Evolutionary conservation across 2,113 vertebrate genomes (phyloP), one percentile per base, ranked within the genome.

Genomic region (Epinephelus moara): DNA sequence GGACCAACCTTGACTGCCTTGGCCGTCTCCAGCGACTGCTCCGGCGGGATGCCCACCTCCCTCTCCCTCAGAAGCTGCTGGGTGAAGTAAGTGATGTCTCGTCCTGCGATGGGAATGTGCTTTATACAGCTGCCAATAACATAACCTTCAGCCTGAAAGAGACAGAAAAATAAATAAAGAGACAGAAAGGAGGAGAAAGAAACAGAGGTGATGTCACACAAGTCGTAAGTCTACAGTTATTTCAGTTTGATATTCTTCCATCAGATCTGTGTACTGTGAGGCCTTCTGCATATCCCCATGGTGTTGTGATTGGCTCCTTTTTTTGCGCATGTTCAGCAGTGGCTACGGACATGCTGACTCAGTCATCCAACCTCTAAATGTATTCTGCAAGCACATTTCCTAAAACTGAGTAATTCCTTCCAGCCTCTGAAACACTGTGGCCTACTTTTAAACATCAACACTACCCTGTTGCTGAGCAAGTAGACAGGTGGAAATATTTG

Each of bases 41-140:
- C 98, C 2, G 98, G 98, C 19, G 98, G 98, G 86, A 99, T 99
- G 91, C 98, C 98, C 94, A 99, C 97, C 96, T 99, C 98, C 85
- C 98, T 89, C 76, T 99, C 98, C 89, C 98, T 95, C 90, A 99
- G 92, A 73, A 99, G 90, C 89, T 99, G 98, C 95, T 99, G 98
- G 90, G 98, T 99, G 94, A 99, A 99, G 93, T 98, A 99, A 3
- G 98, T 99, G 94, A 99, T 99, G 95, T 99, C 98, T 83, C 98
- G 94, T 30, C 98, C 98, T 3, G 98, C 98, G 49, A 99, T 99
- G 90, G 98, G 98, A 94, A 99, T 99, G 96, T 99, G 98, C 92
- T 99, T 99, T 94, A 99, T 99, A 93, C 98, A 99, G 96, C 98
- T 99, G 94, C 98, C 98, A 84, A 99, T 99, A 37, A 99, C 98